These are phyloP conservation scores for Dryocosmus kuriphilus DNA, from an alignment of 2,888 invertebrate genomes.

Conservation along the genomic window DNA sequence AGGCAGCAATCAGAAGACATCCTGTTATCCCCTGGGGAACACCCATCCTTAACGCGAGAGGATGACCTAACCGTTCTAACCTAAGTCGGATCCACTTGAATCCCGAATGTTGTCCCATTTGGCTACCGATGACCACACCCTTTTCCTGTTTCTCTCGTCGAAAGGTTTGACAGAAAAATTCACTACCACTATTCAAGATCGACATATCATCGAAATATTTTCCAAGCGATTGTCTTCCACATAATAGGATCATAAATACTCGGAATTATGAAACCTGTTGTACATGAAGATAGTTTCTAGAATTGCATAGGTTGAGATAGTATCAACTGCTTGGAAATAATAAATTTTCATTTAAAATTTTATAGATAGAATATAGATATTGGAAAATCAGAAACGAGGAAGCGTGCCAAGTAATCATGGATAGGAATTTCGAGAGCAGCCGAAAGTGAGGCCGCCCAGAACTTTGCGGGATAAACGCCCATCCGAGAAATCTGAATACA, in stretches of 20 bases:
- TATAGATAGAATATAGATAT: no score
- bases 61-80: constrained; percentile 56
- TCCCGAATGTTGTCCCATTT: constrained; percentile 61
- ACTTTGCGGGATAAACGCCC: constrained; percentile 69
- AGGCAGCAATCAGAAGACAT: constrained; percentile 72
- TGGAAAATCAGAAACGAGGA: constrained; percentile 37
- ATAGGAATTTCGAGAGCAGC: constrained; percentile 61
- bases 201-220: constrained; percentile 37
- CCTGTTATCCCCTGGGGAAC: constrained; percentile 72
- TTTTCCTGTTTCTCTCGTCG: constrained; percentile 60
- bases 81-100: constrained; percentile 67
- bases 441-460: constrained; percentile 65
- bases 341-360: no score
- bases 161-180: constrained; percentile 38
- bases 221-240: neutral
- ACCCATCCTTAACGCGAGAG: constrained; percentile 65
- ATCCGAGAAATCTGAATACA: constrained; percentile 69
- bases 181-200: constrained; percentile 24
- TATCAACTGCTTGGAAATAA: no score
- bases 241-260: neutral
- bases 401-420: constrained; percentile 50
- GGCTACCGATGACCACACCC: constrained; percentile 73
- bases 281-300: neutral
- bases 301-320: neutral
- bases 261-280: neutral